Evolutionary conservation across 2,113 vertebrate species (phyloP).

Genomic region (Panthera leo): DNA sequence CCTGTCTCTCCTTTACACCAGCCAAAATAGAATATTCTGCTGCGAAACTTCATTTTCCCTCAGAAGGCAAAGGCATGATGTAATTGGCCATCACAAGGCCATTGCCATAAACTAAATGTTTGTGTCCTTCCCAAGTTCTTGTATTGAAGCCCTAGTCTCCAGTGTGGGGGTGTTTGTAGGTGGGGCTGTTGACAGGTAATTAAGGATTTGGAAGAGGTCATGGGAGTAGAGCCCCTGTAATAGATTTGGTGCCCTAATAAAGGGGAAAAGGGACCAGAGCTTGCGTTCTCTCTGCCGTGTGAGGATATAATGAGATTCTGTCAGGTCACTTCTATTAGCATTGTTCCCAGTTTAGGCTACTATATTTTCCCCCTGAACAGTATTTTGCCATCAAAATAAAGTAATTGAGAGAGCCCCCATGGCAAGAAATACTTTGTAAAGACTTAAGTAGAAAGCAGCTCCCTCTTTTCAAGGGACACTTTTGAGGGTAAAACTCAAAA

Average conservation of each 20-base stretch:
- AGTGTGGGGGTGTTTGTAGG: not conserved
- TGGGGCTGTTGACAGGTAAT: not conserved
- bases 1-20: not conserved
- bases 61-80: not conserved
- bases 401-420: not conserved
- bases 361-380: not conserved
- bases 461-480: not conserved
- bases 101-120: not conserved
- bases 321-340: not conserved
- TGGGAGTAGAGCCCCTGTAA: not conserved
- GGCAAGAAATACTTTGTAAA: not conserved
- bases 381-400: not conserved
- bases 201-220: not conserved
- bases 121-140: not conserved
- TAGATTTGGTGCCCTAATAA: not conserved
- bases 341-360: not conserved
- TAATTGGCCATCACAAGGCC: not conserved
- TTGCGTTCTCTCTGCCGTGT: not conserved
- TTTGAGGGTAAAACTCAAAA: rapidly evolving
- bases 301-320: not conserved
- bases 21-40: not conserved
- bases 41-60: not conserved
- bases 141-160: not conserved
- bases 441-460: not conserved
- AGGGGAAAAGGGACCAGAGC: not conserved